phyloP scores from a whole-genome alignment of 2,113 vertebrate genomes.

The Seriola rivoliana region DNA sequence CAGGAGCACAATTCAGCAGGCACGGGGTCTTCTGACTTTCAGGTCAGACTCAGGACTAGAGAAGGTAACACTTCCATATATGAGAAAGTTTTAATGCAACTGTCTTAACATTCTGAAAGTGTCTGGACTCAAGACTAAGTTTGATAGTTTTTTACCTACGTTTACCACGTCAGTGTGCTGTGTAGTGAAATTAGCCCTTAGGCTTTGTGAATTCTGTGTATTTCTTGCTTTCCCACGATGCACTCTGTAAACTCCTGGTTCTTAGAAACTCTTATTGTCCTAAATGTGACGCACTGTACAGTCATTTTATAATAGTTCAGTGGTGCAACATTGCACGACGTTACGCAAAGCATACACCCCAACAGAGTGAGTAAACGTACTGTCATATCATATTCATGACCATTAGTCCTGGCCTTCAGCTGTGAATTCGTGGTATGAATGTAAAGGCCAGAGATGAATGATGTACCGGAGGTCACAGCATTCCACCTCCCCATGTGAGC shows the following conservation, averaged over 20 bases:
- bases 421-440: constrained; percentile 46
- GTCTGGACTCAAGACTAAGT: too few species aligned
- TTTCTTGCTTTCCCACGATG: neutral
- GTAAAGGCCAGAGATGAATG: constrained; percentile 44
- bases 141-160: too few species aligned
- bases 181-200: neutral
- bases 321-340: neutral
- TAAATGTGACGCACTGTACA: neutral
- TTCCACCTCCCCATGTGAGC: neutral
- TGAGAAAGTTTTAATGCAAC: too few species aligned
- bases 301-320: neutral
- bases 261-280: neutral
- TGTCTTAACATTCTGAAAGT: too few species aligned
- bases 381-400: constrained; percentile 1
- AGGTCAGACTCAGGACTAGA: neutral
- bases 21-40: neutral
- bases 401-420: constrained; percentile 45
- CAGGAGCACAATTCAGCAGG: neutral
- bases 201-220: neutral
- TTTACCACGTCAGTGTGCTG: too few species aligned
- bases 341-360: neutral
- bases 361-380: neutral
- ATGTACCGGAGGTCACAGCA: constrained; percentile 20
- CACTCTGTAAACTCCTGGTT: neutral
- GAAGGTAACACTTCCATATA: neutral